A percentile compares a stretch with the other conserved stretches of the same genome.
Conservation (phyloP, 1,140 invertebrate genomes). For the Gonioctena quinquepunctata region DNA sequence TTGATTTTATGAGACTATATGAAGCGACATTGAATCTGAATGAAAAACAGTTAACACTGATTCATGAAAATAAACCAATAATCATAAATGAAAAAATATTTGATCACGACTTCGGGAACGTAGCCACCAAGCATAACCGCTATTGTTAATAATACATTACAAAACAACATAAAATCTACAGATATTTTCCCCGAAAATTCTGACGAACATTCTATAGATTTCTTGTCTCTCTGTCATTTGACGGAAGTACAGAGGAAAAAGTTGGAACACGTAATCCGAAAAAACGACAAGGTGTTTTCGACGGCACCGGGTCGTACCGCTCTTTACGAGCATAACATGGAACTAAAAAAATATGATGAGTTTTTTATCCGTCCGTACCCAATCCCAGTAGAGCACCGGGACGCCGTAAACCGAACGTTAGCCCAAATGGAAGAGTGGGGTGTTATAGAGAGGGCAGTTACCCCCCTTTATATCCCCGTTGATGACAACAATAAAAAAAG, state of each 20-base stretch:
- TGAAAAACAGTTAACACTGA: background rate
- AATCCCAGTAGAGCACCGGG: background rate
- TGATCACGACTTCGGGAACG: background rate
- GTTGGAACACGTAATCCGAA: background rate
- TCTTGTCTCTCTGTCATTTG: too few relatives aligned
- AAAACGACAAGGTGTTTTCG: background rate
- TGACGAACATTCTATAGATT: too few relatives aligned
- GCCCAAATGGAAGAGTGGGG: background rate
- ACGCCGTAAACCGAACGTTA: background rate
- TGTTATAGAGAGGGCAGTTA: background rate
- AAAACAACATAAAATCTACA: too few relatives aligned
- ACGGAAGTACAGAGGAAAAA: background rate
- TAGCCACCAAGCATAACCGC: background rate
- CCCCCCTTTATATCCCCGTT: background rate
- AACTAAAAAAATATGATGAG: background rate
- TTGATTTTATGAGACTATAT: background rate
- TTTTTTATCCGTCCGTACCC: background rate
- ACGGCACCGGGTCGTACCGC: background rate
- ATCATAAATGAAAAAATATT: background rate
- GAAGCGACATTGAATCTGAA: background rate
- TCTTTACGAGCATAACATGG: background rate
- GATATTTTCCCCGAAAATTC: too few relatives aligned
- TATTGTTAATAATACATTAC: background rate
- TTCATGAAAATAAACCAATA: background rate
- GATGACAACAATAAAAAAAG: background rate